phyloP scores from a whole-genome alignment of 2,113 vertebrate genomes.

The Neodontobutis hainanensis region DNA sequence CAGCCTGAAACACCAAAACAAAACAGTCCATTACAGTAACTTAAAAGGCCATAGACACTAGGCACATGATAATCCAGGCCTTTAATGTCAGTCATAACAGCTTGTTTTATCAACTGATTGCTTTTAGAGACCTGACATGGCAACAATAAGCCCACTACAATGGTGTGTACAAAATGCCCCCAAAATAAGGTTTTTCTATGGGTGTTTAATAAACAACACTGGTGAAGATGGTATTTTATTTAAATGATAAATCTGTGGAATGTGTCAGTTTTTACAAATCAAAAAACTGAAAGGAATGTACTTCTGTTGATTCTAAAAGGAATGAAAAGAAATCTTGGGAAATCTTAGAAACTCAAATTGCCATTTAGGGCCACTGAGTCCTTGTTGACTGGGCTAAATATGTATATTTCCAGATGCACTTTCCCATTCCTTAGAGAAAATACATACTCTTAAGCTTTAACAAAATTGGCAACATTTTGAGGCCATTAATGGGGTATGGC shows the following conservation, averaged over 20 bases:
- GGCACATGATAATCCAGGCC: slow-evolving; percentile 43
- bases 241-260: slow-evolving; percentile 37
- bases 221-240: slow-evolving; percentile 11
- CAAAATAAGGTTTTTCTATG: slow-evolving; percentile 24
- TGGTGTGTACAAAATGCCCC: slow-evolving; percentile 7
- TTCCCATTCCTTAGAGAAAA: slow-evolving; percentile 17
- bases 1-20: slow-evolving; percentile 18
- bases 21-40: slow-evolving; percentile 25
- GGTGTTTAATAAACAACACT: slow-evolving; percentile 22
- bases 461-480: slow-evolving; percentile 72
- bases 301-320: slow-evolving; percentile 16
- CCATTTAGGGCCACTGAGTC: background rate
- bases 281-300: slow-evolving; percentile 30
- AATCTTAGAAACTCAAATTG: background rate
- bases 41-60: slow-evolving; percentile 50
- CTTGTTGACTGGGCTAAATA: background rate
- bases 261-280: slow-evolving; percentile 40
- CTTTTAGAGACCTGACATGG: slow-evolving; percentile 12
- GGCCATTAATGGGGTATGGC: slow-evolving; percentile 27
- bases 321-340: background rate
- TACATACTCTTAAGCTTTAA: slow-evolving; percentile 73
- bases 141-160: slow-evolving; percentile 31
- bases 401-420: background rate
- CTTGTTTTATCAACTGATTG: slow-evolving; percentile 39
- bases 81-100: slow-evolving; percentile 26